phyloP scores from a whole-genome alignment of 2,888 invertebrate species.

The Deilephila porcellus region DNA sequence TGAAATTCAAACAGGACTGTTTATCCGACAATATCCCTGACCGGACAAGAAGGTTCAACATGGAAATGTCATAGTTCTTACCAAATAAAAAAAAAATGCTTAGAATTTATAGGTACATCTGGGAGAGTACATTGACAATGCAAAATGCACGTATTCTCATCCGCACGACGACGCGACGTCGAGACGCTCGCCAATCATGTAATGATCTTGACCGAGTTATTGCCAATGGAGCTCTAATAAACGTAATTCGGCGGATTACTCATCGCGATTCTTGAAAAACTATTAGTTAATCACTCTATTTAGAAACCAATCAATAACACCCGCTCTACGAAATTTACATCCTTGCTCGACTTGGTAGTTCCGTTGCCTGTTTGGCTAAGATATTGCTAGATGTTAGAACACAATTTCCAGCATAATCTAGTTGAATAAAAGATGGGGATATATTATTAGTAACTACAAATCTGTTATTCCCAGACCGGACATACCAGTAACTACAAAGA shows the following conservation, averaged over 20 bases:
- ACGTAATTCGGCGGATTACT: conserved; percentile 14
- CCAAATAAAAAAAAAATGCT: background rate
- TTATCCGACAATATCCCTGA: too few species aligned
- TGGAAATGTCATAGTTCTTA: too few species aligned
- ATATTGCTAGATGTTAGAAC: too few species aligned
- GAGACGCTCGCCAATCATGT: conserved; percentile 14
- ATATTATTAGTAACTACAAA: too few species aligned
- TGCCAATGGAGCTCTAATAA: conserved; percentile 14
- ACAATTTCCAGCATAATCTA: too few species aligned
- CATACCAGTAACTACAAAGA: too few species aligned
- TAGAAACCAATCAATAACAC: background rate
- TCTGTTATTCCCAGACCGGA: too few species aligned
- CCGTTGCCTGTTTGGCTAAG: too few species aligned
- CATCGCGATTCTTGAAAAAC: background rate
- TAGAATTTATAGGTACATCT: background rate
- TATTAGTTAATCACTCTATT: background rate
- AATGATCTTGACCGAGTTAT: conserved; percentile 19
- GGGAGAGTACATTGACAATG: background rate
- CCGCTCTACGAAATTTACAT: background rate
- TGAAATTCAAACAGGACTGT: too few species aligned
- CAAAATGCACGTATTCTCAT: background rate
- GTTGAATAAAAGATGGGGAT: too few species aligned
- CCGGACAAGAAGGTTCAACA: too few species aligned
- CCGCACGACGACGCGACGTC: background rate
- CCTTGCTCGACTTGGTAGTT: background rate